Percentiles rank a stretch among this genome's conserved stretches.
phyloP scores from a whole-genome alignment of 2,888 invertebrate species.

The Orthonevra nobilis region DNA sequence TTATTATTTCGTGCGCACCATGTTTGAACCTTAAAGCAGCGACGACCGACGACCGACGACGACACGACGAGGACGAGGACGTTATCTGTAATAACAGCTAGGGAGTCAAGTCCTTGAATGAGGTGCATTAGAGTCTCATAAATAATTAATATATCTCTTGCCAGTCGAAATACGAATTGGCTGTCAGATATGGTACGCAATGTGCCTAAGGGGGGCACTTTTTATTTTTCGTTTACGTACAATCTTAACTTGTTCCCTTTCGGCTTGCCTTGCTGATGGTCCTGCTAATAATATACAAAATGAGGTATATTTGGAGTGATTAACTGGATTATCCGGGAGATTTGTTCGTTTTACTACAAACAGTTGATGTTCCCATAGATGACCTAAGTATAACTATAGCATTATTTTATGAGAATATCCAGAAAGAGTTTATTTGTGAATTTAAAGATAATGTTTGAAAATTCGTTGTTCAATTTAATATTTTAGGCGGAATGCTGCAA shows the following conservation, averaged over 20 bases:
- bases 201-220: slow-evolving; percentile 26
- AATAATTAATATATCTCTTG: slow-evolving; percentile 61
- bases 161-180: slow-evolving; percentile 54
- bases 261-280: slow-evolving; percentile 36
- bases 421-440: no score
- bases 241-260: slow-evolving; percentile 32
- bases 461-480: no score
- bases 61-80: no score
- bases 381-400: no score
- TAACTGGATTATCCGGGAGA: slow-evolving; percentile 64
- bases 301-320: slow-evolving; percentile 54
- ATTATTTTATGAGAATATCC: no score
- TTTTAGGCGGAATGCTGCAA: no score
- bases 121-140: slow-evolving; percentile 67
- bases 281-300: slow-evolving; percentile 26
- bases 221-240: slow-evolving; percentile 21
- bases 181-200: slow-evolving; percentile 39
- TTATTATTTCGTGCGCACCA: slow-evolving; percentile 64
- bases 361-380: no score
- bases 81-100: slow-evolving; percentile 54
- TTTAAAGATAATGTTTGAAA: no score
- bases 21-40: slow-evolving; percentile 67
- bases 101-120: slow-evolving; percentile 67
- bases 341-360: slow-evolving; percentile 34
- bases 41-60: no score